Base-by-base conservation (phyloP, 1,140 invertebrate genomes). In the Mya arenaria region DNA sequence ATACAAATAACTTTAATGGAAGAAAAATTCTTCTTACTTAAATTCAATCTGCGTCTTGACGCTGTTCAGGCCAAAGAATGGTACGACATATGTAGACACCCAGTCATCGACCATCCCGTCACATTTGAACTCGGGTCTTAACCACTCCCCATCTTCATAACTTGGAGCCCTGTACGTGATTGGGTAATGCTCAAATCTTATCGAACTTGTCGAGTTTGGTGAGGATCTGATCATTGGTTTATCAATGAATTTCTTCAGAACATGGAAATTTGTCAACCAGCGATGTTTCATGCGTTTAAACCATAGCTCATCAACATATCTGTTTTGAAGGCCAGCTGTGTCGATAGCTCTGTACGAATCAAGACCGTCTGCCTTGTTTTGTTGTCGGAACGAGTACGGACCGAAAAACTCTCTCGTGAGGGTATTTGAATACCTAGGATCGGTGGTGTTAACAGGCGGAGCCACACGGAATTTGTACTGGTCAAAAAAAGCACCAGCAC, bases 31-130 rank as follows among this genome's bases (percentile, higher is more conserved):
- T 37, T 85, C 89, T 86, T 88, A 93, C 92, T 92, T 91, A 80
- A 92, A 93, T 81, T 93, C 92, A 34, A 92, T 86, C 55, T 79
- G 85, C 15, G 88, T 88, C 60, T 96, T 97, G 62, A 99, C 94
- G 91, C 95, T 96, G 92, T 99, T 98, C 96, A 96, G 97, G 71
- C 98, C 98, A 93, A 99, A 99, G 95, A 99, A 99, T 69, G 98
- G 98, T 69, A 96, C 96, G 66, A 97, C 96, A 94, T 99, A 99
- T 48, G 97, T 98, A 83, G 99, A 95, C 84, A 99, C 95, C 98
- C 98, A 99, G 93, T 97, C 97, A 88, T 97, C 96, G 36, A 93
- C 87, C 6, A 92, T 97, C 48, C 97, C 97, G 88, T 96, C 94
- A 94, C 98, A 99, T 94, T 99, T 98, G 92, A 96, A 99, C 90